Percentiles rank a stretch among this genome's conserved stretches.
Evolutionary conservation across 35 echinoderm and acorn worm species (phyloP).

Genomic region (Strongylocentrotus purpuratus): DNA sequence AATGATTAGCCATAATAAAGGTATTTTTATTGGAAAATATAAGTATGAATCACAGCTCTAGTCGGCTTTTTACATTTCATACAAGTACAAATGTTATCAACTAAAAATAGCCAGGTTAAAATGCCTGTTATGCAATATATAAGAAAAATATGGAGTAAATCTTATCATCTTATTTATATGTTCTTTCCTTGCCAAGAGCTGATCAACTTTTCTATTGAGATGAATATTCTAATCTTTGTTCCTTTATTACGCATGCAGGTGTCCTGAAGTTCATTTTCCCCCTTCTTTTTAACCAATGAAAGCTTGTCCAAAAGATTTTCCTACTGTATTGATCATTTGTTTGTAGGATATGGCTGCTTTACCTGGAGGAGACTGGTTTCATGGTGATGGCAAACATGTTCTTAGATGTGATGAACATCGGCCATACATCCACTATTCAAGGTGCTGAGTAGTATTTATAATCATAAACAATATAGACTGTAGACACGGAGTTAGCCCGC

Average conservation of each 20-base stretch:
- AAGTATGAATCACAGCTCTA: no score
- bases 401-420: constrained; percentile 16
- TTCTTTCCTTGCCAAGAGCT: background rate
- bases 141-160: background rate
- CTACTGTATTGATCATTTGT: background rate
- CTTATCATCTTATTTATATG: background rate
- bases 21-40: no score
- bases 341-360: constrained; percentile 29
- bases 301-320: background rate
- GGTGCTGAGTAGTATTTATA: constrained; percentile 9
- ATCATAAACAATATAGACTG: background rate
- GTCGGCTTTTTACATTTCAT: no score
- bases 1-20: no score
- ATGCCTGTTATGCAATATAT: background rate
- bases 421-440: constrained; percentile 44
- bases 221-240: no score
- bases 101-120: background rate
- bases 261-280: background rate
- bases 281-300: background rate
- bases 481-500: no score
- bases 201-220: background rate
- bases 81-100: no score
- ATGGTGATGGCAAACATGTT: constrained; percentile 53
- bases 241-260: background rate
- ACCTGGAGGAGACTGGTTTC: constrained; percentile 46